Base-by-base conservation (phyloP, 1,140 invertebrate genomes). In the Scaptomyza montana region DNA sequence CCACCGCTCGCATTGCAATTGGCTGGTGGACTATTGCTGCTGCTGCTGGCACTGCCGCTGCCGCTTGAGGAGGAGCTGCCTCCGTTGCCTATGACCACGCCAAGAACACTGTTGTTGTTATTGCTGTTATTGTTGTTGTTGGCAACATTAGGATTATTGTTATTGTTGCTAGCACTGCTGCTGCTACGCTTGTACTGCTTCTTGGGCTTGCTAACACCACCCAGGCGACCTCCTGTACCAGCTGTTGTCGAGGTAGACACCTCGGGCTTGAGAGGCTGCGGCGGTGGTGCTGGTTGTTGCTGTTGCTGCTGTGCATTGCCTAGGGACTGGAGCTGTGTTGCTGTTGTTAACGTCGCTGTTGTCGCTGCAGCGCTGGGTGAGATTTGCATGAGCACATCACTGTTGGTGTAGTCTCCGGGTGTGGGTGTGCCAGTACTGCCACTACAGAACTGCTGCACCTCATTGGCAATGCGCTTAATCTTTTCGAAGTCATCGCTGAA, bases 401-500 rank as follows among this genome's bases (percentile, higher is more conserved):
- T 69, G 39, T 39, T 39, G 39, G 39, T 9, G 30, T 91, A 91
- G 5, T 91, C 90, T 2, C 63, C 74, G 0, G 87, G 69, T 5
- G 78, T 90, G 1, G 85, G 75, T 0, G 80, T 77, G 5, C 80
- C 28, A 10, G 73, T 92, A 57, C 92, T 93, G 16, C 93, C 94
- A 25, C 57, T 84, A 80, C 95, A 96, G 74, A 95, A 96, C 56
- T 95, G 94, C 76, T 95, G 94, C 33, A 95, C 94, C 81, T 96
- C 95, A 67, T 95, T 95, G 3, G 95, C 95, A 82, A 96, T 95
- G 71, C 95, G 93, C 82, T 95, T 95, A 54, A 96, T 92, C 80
- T 96, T 95, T 80, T 96, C 95, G 71, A 95, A 95, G 78, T 96
- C 95, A 77, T 95, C 95, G 9, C 94, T 94, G 77, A 95, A 95